Conservation (phyloP, 2,113 vertebrate genomes). For the Scatophagus argus region DNA sequence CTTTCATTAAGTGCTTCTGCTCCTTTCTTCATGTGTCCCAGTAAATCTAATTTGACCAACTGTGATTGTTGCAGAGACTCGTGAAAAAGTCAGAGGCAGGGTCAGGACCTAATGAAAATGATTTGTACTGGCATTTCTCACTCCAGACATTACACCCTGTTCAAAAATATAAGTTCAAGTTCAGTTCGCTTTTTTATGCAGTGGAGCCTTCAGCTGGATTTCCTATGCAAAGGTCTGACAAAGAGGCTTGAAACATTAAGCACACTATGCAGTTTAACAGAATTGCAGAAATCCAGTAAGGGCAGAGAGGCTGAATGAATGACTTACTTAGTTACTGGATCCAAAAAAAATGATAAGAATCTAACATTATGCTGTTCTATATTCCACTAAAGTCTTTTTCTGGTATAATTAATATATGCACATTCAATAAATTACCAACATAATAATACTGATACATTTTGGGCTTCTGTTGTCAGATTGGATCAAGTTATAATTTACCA, state of each 20-base stretch:
- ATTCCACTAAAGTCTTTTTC: slow-evolving; percentile 10
- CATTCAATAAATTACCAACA: slow-evolving; percentile 7
- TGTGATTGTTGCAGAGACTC: slow-evolving; percentile 47
- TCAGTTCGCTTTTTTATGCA: slow-evolving; percentile 17
- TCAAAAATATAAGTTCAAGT: not conserved
- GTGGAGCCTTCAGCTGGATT: not conserved
- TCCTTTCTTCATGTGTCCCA: slow-evolving; percentile 49
- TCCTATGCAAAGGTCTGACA: slow-evolving; percentile 12
- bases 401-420: slow-evolving; percentile 50
- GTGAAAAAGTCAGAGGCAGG: slow-evolving; percentile 49
- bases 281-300: not conserved
- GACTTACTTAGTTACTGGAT: not conserved
- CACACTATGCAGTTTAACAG: not conserved
- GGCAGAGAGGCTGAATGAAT: slow-evolving; percentile 4
- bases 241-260: slow-evolving; percentile 19
- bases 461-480: slow-evolving; percentile 52
- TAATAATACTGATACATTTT: slow-evolving; percentile 49
- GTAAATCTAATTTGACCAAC: slow-evolving; percentile 61
- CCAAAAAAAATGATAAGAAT: slow-evolving; percentile 6
- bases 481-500: slow-evolving; percentile 71
- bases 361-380: slow-evolving; percentile 38
- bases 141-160: slow-evolving; percentile 28
- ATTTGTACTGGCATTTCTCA: slow-evolving; percentile 57
- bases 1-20: slow-evolving; percentile 47
- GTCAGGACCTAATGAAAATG: slow-evolving; percentile 54